Evolutionary conservation across 2,113 vertebrate genomes (phyloP), one percentile per base, ranked within the genome.

Genomic region (Heteronetta atricapilla): DNA sequence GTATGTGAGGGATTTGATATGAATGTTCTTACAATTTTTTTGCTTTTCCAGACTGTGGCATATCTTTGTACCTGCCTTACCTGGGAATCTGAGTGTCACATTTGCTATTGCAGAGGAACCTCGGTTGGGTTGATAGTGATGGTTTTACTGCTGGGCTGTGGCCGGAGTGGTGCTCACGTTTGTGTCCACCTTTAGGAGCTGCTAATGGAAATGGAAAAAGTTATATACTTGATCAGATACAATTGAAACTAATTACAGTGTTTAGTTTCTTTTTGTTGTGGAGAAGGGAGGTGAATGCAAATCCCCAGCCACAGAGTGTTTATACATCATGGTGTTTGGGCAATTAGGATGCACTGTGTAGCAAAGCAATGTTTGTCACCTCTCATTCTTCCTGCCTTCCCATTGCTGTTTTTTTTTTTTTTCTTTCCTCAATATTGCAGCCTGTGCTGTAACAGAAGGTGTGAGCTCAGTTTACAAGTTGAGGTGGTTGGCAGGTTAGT

Each of bases 401-500:
- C n/a, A 4, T 20, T 46, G 19, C 8, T 10, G 20, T 10, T 44
- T 8, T 46, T 46, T 46, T 10, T 46, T n/a, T n/a, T n/a, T n/a
- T n/a, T n/a, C n/a, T n/a, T n/a, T n/a, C n/a, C n/a, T n/a, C n/a
- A n/a, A n/a, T 60, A 23, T 53, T 33, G 42, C 14, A 77, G 42
- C 38, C 38, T 2, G 1, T 25, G 4, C 7, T 78, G 4, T 38
- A 36, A 44, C 18, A 16, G 26, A 42, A 78, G 22, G 13, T 2
- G 0, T 13, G 63, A 36, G 23, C 28, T 88, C 46, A 22, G 6
- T 42, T 86, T 75, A 40, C 33, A 60, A 33, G 52, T 33, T 33
- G 8, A 66, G 26, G 22, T 73, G 22, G 13, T 59, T 69, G 74
- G 34, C 0, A 0, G 16, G 7, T 77, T 0, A 0, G 38, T 63